Base-by-base conservation (phyloP, 2,797 vertebrate species). In the Lagorchestes hirsutus region DNA sequence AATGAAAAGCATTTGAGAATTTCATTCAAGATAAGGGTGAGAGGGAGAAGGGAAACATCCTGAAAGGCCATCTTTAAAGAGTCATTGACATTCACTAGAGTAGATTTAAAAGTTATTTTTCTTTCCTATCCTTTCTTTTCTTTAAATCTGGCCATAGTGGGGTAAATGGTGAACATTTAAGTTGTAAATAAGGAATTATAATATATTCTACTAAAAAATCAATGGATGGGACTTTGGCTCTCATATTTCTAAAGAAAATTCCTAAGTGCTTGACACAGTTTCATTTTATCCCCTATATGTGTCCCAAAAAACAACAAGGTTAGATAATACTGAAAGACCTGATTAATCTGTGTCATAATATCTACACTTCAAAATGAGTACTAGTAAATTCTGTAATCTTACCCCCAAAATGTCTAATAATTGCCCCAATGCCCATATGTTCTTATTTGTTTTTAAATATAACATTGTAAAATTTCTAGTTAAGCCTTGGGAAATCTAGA, bases 1-100 rank as follows among this genome's bases (percentile, higher is more conserved):
- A 6, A 2, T 16, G 34, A 2, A 29, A 54, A 91, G 1, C 13
- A n/a, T 14, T 34, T 50, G 12, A 87, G 5, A 34, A 57, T 54
- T 55, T 87, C 54, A 90, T 95, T 97, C 40, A 92, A 90, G 9
- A 93, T 24, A 58, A 96, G 93, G 22, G 12, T 94, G 24, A 95
- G 46, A 92, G 52, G 34, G 93, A 46, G 4, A 29, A 91, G 24
- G 50, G 57, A 54, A n/a, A 54, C 54, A 67, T 52, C 13, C 46
- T 94, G 1, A 52, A 54, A 91, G 74, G 18, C 82, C 56, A 50
- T 29, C 92, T 40, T 59, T 90, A 93, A 92, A 95, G 58, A 52
- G 55, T 82, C 22, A 46, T 11, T 50, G 22, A 87, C 46, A 87
- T 87, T 24, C 40, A 50, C 82, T 50, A 55, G 56, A 59, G 2